These are phyloP conservation scores for Sebastes nivosus DNA, from an alignment of 2,797 vertebrate species.

Conservation along the genomic window DNA sequence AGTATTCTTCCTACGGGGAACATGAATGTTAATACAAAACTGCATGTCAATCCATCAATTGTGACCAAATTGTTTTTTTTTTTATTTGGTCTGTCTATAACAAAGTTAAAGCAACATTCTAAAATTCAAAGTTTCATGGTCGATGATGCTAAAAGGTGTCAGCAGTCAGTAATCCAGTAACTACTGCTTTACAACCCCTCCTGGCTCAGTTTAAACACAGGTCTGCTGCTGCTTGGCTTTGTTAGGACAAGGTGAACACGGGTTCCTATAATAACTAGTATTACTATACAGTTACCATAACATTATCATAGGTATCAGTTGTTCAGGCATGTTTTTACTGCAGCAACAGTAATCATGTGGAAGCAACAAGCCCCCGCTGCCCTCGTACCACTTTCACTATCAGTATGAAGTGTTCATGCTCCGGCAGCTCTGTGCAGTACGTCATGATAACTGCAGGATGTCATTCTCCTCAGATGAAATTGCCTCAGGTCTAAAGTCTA, in stretches of 20 bases:
- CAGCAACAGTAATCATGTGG: neutral
- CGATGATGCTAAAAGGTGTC: neutral
- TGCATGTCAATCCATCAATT: neutral
- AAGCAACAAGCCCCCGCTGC: neutral
- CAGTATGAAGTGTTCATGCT: neutral
- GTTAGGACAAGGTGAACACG: neutral
- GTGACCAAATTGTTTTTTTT: too few relatives aligned
- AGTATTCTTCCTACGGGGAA: neutral
- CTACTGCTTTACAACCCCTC: neutral
- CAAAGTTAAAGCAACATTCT: neutral
- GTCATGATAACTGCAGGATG: neutral
- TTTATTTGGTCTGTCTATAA: neutral
- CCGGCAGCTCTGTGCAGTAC: neutral
- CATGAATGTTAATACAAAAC: neutral
- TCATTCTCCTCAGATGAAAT: conserved; percentile 3
- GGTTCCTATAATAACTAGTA: neutral
- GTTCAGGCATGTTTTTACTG: neutral
- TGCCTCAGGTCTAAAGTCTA: neutral
- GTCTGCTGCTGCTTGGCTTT: neutral
- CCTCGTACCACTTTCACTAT: neutral
- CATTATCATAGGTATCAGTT: neutral
- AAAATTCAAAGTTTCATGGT: neutral
- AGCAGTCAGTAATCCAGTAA: neutral
- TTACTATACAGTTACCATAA: neutral
- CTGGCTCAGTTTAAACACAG: neutral